A percentile compares a stretch with the other conserved stretches of the same genome.
phyloP scores from a whole-genome alignment of 1,140 invertebrate species.

The Apis laboriosa region DNA sequence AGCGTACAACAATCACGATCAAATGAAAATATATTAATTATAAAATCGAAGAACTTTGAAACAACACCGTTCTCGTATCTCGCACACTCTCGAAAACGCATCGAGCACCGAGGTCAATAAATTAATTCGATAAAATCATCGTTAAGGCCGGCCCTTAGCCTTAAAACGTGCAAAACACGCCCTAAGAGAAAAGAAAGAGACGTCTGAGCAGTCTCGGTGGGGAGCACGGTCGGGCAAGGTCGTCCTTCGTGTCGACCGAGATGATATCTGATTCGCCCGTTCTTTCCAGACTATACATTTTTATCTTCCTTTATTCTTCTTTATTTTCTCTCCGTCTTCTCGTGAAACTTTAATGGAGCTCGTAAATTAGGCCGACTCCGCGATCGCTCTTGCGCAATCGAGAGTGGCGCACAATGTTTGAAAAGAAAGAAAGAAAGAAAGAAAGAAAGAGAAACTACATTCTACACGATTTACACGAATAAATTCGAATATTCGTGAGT shows the following conservation, averaged over 20 bases:
- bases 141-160: too few species aligned
- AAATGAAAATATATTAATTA: too few species aligned
- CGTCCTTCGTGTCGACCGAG: not conserved
- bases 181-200: slow-evolving; percentile 7
- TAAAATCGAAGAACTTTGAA: not conserved
- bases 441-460: too few species aligned
- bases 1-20: too few species aligned
- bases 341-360: slow-evolving; percentile 12
- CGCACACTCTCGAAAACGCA: not conserved
- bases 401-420: not conserved
- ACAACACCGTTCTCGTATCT: not conserved
- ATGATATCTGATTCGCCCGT: slow-evolving; percentile 17
- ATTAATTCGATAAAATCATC: slow-evolving; percentile 29
- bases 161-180: slow-evolving; percentile 1
- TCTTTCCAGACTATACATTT: not conserved
- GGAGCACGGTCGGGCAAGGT: not conserved
- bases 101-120: not conserved
- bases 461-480: too few species aligned
- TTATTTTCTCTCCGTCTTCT: not conserved
- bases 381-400: not conserved
- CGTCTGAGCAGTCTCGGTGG: not conserved
- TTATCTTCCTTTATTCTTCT: not conserved
- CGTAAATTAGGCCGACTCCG: slow-evolving; percentile 15
- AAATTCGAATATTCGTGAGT: too few species aligned
- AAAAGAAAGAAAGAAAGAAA: too few species aligned